These are phyloP conservation scores for Drosophila ananassae DNA, from an alignment of 1,140 invertebrate genomes.

Conservation along the genomic window DNA sequence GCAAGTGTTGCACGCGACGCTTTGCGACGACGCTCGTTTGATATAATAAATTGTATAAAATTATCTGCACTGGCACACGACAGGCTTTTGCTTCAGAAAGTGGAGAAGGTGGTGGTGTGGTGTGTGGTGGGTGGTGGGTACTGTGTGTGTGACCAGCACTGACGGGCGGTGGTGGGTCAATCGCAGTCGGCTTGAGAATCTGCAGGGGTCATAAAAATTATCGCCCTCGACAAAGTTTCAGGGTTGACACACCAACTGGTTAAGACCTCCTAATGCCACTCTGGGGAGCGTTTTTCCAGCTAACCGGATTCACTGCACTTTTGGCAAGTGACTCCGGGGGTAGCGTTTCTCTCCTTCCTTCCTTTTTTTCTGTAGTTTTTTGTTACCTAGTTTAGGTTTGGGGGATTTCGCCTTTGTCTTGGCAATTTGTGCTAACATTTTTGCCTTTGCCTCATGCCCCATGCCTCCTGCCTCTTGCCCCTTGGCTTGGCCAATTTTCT, in stretches of 20 bases:
- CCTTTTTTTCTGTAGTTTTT: background rate
- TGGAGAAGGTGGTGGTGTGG: background rate
- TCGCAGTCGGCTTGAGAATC: constrained; percentile 67
- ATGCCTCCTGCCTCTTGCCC: constrained; percentile 38
- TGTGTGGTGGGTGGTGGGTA: constrained; percentile 16
- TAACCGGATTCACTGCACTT: constrained; percentile 63
- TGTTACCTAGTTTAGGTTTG: constrained; percentile 40
- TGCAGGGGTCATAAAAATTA: constrained; percentile 79
- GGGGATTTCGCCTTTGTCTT: constrained; percentile 38
- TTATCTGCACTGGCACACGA: constrained; percentile 75
- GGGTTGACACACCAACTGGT: constrained; percentile 52
- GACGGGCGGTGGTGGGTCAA: constrained; percentile 76
- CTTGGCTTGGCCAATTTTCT: constrained; percentile 61
- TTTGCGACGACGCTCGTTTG: constrained; percentile 52
- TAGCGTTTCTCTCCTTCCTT: constrained; percentile 26
- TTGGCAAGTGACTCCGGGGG: constrained; percentile 47
- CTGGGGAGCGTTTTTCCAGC: constrained; percentile 74
- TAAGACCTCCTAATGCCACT: constrained; percentile 69
- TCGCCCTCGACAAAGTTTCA: constrained; percentile 66
- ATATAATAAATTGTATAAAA: constrained; percentile 81
- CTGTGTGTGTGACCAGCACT: constrained; percentile 47
- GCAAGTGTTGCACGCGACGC: constrained; percentile 79
- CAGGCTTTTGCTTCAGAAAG: constrained; percentile 32
- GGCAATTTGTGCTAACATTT: constrained; percentile 66
- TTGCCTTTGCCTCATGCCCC: constrained; percentile 59